These are phyloP conservation scores for Gnathonemus longibarbis DNA, from an alignment of 2,113 vertebrate genomes.

Conservation along the genomic window DNA sequence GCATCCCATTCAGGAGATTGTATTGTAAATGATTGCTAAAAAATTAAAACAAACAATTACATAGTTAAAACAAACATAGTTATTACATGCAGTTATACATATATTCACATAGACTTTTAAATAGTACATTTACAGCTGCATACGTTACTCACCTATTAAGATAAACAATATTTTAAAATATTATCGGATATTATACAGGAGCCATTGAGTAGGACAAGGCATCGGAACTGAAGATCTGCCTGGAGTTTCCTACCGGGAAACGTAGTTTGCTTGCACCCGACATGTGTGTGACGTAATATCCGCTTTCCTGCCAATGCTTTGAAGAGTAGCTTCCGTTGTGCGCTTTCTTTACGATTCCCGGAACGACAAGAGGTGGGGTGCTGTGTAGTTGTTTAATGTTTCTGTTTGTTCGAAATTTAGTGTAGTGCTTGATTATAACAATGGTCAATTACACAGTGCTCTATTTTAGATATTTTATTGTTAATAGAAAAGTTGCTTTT, in stretches of 20 bases:
- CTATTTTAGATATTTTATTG: background rate
- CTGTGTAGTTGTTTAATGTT: background rate
- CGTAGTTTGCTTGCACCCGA: background rate
- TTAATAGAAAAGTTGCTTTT: background rate
- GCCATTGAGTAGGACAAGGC: background rate
- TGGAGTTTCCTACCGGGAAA: background rate
- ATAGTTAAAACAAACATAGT: background rate
- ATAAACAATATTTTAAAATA: background rate
- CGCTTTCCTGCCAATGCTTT: background rate
- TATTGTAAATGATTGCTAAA: background rate
- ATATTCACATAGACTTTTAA: background rate
- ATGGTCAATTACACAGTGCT: background rate
- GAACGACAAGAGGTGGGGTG: slow-evolving; percentile 5
- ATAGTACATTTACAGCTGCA: background rate
- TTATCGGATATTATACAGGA: background rate
- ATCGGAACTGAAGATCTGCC: background rate
- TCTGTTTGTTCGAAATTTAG: background rate
- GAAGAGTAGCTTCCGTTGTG: slow-evolving; percentile 17
- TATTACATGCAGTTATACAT: background rate
- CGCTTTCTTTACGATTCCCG: slow-evolving; percentile 13
- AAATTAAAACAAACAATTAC: background rate
- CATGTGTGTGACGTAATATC: background rate
- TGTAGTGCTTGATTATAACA: background rate
- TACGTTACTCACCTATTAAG: background rate
- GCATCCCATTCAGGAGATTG: background rate